A percentile compares a stretch with the other conserved stretches of the same genome.
Evolutionary conservation across 1,140 invertebrate species (phyloP).

Genomic region (Probaryconus sp.): DNA sequence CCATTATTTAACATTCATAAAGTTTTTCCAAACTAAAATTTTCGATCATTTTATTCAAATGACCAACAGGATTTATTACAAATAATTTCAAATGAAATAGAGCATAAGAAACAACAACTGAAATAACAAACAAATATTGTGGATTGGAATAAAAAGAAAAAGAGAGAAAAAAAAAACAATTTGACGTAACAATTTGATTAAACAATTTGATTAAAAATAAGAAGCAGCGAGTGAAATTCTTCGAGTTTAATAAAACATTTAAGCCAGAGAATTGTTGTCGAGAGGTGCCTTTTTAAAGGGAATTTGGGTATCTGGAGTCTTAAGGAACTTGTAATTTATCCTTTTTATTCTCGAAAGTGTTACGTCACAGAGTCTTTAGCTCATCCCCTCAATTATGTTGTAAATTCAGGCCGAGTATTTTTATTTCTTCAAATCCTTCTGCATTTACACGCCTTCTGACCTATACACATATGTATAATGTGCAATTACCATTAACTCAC

Average conservation of each 20-base stretch:
- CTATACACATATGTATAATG: slow-evolving; percentile 55
- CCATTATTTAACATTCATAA: slow-evolving; percentile 4
- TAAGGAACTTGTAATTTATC: slow-evolving; percentile 47
- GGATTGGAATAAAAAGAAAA: too few species aligned
- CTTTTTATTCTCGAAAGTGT: slow-evolving; percentile 50
- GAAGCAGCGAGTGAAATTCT: slow-evolving; percentile 17
- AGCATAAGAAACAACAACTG: too few species aligned
- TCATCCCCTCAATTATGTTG: slow-evolving; percentile 51
- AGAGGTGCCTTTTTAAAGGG: too few species aligned
- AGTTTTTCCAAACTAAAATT: slow-evolving; percentile 1
- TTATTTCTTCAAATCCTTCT: slow-evolving; percentile 59
- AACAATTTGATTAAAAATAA: too few species aligned
- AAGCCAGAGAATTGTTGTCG: too few species aligned
- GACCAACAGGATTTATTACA: too few species aligned
- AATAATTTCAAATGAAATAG: too few species aligned
- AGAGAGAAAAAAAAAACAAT: too few species aligned
- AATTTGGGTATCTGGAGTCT: too few species aligned
- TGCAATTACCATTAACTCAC: slow-evolving; percentile 64
- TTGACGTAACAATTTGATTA: too few species aligned
- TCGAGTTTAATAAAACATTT: slow-evolving; percentile 24
- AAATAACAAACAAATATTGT: too few species aligned
- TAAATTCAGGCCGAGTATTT: slow-evolving; percentile 48
- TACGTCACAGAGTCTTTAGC: slow-evolving; percentile 52
- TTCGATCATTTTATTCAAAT: too few species aligned
- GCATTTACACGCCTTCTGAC: slow-evolving; percentile 57